Evolutionary conservation across 2,797 vertebrate genomes (phyloP), one percentile per base, ranked within the genome.

Genomic region (Microctenopoma steveboyesi): DNA sequence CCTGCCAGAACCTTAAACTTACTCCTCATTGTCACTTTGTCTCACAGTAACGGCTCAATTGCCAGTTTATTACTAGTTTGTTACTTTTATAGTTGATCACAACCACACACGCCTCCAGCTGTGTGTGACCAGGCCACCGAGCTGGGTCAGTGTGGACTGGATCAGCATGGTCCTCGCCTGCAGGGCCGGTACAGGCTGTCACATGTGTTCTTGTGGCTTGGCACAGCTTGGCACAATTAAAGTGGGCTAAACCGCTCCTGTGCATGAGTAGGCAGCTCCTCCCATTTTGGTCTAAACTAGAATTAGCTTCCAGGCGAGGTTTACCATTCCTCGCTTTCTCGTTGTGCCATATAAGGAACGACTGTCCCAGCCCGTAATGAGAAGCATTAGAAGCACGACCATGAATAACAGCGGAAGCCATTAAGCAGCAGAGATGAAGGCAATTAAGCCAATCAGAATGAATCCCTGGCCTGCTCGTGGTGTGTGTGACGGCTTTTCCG

Each of bases 371-470:
- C 37, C 52, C 11, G 2, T 74, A 66, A 79, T 57, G 61, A 72
- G 27, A 27, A 51, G 39, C 70, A 65, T 72, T 64, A 85, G 51
- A 69, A 46, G 50, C 64, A 54, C 13, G 37, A 27, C 68, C 22
- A 60, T 12, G 42, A 67, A 58, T 42, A 67, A 56, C 54, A 74
- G 58, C n/a, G 0, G 66, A 64, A 57, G 51, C 67, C 72, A 66
- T 85, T 81, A 76, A 70, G 63, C 60, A 4, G 56, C 10, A 59
- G 71, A 69, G 58, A 82, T 43, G 30, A 72, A 76, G 78, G 25
- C 50, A 62, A 63, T 84, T 78, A 51, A 78, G 54, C 69, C 74
- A 63, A 76, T 78, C 71, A 56, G 62, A 77, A 57, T 0, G 74
- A 69, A 73, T 70, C 66, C 74, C 68, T 8, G 75, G 58, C 49